Base-by-base conservation (phyloP, 2,113 vertebrate species). In the Todiramphus chloris region DNA sequence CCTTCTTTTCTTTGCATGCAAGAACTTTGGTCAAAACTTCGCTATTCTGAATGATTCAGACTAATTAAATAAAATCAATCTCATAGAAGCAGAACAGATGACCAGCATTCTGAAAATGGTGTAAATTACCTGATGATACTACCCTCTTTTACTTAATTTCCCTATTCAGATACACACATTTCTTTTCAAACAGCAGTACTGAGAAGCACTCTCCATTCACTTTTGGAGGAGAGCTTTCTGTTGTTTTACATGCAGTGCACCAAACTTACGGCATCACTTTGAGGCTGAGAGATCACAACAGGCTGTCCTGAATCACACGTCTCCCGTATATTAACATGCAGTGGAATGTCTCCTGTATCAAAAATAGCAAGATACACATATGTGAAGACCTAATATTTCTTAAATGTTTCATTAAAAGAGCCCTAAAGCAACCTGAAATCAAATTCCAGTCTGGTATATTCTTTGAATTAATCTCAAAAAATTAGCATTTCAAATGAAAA, bases 241-340 rank as follows among this genome's bases (percentile, higher is more conserved):
- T 20, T 60, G 30, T 11, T 75, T 28, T 31, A 79, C 89, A 64
- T 24, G 21, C 46, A 62, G 37, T 18, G 56, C 53, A 79, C 5
- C 64, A 76, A 56, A 97, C 98, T 98, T 95, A 99, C 99, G 96
- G 99, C 99, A 8, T 98, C 98, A 90, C 99, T 99, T 80, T 98
- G 96, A 33, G 99, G 99, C 59, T 98, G 98, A 2, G 99, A 99
- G 94, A 99, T 90, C 70, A 99, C 99, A 96, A 99, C 98, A 2
- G 99, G 99, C 72, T 98, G 98, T 44, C 99, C 99, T 50, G 79
- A 95, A 97, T 99, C 99, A 50, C 99, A 99, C 3, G 94, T 98
- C 97, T 99, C 99, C 92, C 99, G 98, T 98, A 99, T 99, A 89
- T 97, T 99, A 16, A 99, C 91, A 70, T 99, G 99, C 28, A 99